Evolutionary conservation across 2,888 invertebrate species (phyloP), one percentile per base, ranked within the genome.

Genomic region (Microdon myrmicae): DNA sequence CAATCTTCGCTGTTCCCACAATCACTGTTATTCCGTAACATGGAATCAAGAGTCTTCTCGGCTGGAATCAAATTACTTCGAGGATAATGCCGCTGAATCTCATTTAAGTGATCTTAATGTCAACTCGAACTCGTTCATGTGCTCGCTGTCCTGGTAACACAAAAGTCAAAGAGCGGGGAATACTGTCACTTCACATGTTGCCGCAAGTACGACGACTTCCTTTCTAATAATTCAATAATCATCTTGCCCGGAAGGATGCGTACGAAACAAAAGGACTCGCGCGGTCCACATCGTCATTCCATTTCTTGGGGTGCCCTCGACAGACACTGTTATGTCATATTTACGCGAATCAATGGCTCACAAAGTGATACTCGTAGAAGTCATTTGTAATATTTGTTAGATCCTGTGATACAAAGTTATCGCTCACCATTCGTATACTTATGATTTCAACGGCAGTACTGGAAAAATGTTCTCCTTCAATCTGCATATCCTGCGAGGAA

Each of bases 181-280:
- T 19, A 26, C 2, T n/a, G 16, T 10, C 28, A 7, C 20, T 28
- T 34, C 38, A 45, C 34, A 55, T 47, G 47, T n/a, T n/a, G n/a
- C n/a, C n/a, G n/a, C n/a, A n/a, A n/a, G n/a, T n/a, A 22, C 34
- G 47, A 39, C 55, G 41, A 47, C 47, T 47, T 47, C 34, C 47
- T 55, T 55, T 39, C 55, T 32, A 38, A 39, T 47, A 55, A 55
- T 47, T 55, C 47, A 39, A 39, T 55, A 55, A 55, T 55, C 39
- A 55, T 55, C 35, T 23, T 39, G 47, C 41, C 47, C 55, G 38
- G 34, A 9, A 12, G 17, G 16, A 19, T 17, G 32, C 4, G 4
- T 19, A 26, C 7, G 26, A 25, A 17, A 44, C 12, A 25, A 34
- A 17, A 23, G 8, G 39, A 12, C 34, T 9, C 14, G n/a, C 9